Evolutionary conservation across 2,888 invertebrate species (phyloP), one percentile per base, ranked within the genome.

Genomic region (Eudemis profundana): DNA sequence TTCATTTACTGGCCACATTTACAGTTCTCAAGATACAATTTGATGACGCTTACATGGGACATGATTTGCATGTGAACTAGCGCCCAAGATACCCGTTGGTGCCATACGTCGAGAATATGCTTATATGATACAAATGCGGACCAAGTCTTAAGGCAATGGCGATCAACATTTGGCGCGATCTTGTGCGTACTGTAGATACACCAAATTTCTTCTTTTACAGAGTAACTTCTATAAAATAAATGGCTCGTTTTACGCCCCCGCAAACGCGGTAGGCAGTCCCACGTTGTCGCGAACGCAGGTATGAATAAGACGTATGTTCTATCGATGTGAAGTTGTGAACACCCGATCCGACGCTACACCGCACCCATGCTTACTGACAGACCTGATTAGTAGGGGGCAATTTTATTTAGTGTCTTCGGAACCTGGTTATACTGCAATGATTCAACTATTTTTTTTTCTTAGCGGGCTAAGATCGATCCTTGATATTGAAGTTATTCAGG

Each of bases 201-300:
- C 36, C 64, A 73, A 71, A 69, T 81, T 87, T 88, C 79, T 87
- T 90, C 75, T 87, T 90, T 92, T 90, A 62, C 91, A 92, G 91
- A 91, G 90, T 70, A 90, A 91, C 91, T 91, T 92, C 91, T 90
- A 91, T 92, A 92, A 87, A 90, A 85, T 90, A 78, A 92, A 92
- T 76, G 91, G 87, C 78, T 86, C 90, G 72, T 87, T 83, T 85
- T 87, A 86, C 82, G 82, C 85, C 78, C 85, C 88, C 76, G 82
- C 85, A 72, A 84, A 81, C 78, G 81, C 86, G 76, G 79, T n/a
- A n/a, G n/a, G n/a, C n/a, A n/a, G 85, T 79, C 82, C 89, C 65
- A 79, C 81, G 78, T 76, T 82, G 75, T 79, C 84, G 79, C 78
- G 86, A 84, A 83, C 79, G 67, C 88, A 90, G 90, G 89, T 90